These are phyloP conservation scores for Axea sp. DNA, from an alignment of 2,888 invertebrate species.

Conservation along the genomic window DNA sequence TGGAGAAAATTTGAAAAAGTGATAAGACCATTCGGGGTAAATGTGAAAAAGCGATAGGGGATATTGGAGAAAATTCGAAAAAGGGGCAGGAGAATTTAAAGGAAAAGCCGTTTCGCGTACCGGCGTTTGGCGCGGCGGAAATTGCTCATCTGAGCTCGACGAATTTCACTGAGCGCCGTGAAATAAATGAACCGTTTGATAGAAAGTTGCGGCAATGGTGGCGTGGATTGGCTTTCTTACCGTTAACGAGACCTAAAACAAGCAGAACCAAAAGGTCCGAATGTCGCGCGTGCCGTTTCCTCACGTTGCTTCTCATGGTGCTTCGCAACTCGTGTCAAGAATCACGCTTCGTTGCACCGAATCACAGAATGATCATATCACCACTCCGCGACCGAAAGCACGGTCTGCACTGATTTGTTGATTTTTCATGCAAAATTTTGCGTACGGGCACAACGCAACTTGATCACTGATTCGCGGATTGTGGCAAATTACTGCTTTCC, in stretches of 20 bases:
- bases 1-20: too few relatives aligned
- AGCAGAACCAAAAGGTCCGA: constrained; percentile 70
- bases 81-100: constrained; percentile 8
- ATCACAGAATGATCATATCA: constrained; percentile 67
- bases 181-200: constrained; percentile 36
- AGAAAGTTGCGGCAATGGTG: constrained; percentile 20
- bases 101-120: constrained; percentile 13
- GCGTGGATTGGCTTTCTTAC: constrained; percentile 67
- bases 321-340: constrained; percentile 31
- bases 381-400: constrained; percentile 62
- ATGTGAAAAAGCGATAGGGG: too few relatives aligned
- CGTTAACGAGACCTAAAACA: constrained; percentile 71
- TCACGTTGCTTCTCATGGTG: constrained; percentile 71
- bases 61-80: too few relatives aligned
- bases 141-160: constrained; percentile 37
- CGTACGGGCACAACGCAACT: not conserved
- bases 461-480: constrained; percentile 1
- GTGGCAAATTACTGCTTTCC: not conserved
- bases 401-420: constrained; percentile 38
- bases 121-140: constrained; percentile 23
- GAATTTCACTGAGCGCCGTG: constrained; percentile 22
- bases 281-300: constrained; percentile 68
- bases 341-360: constrained; percentile 60
- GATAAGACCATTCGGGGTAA: too few relatives aligned
- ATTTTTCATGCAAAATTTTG: constrained; percentile 38